Evolutionary conservation across 2,113 vertebrate species (phyloP), one percentile per base, ranked within the genome.

Genomic region (Irena cyanogastra): DNA sequence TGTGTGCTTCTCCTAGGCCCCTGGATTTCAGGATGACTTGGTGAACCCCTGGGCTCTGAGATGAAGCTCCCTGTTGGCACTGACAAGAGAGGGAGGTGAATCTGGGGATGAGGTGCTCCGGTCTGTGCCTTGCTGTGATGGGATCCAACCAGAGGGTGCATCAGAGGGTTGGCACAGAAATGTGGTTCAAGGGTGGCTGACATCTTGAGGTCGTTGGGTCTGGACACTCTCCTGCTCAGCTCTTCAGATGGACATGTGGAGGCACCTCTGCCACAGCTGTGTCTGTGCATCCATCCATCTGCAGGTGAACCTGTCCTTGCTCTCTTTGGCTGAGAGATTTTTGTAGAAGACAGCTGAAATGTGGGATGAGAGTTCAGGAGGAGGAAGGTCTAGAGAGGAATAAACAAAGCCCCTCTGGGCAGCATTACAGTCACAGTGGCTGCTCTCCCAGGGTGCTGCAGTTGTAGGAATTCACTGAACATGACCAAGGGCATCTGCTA

Each of bases 121-220:
- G 17, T 60, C 60, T 49, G 33, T 24, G 13, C 31, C 20, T 37
- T 61, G 54, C 54, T 69, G 31, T 52, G 61, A 30, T 9, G 20
- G 24, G 24, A 63, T 23, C 44, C 3, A 4, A 19, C 9, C 15
- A 0, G 5, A 35, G 21, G n/a, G 22, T 7, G 3, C 26, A 20
- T 33, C 2, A 2, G 33, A 76, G 12, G 14, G 42, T 11, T 66
- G 64, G 72, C 64, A 60, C 27, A 60, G 60, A 84, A 87, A 18
- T 28, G 31, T 56, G n/a, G 8, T 54, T 69, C 49, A 30, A 50
- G 37, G 31, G 44, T 74, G 45, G 42, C 9, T 76, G 77, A 49
- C 5, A 37, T 41, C 57, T 44, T 47, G 39, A 89, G 17, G 39
- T n/a, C 75, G 27, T 33, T 56, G 24, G 9, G 6, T 64, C 52